Evolutionary conservation across 1,140 invertebrate species (phyloP).

Genomic region (Adoxophyes honmai): DNA sequence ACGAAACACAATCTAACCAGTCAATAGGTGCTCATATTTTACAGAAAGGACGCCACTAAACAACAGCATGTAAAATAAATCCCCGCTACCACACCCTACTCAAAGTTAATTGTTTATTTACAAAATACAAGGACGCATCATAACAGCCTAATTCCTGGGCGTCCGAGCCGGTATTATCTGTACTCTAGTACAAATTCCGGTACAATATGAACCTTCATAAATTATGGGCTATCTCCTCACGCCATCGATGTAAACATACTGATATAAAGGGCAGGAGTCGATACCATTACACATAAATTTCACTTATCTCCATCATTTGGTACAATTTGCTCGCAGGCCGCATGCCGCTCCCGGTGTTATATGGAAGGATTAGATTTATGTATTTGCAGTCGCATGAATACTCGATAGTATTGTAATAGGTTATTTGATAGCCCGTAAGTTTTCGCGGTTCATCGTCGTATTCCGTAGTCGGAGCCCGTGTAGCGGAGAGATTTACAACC

Average conservation of each 20-base stretch:
- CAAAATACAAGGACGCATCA: too few species aligned
- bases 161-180: too few species aligned
- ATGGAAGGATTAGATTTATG: constrained; percentile 8
- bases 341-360: neutral
- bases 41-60: constrained; percentile 31
- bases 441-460: constrained; percentile 13
- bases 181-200: constrained; percentile 27
- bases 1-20: too few species aligned
- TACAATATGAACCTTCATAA: constrained; percentile 45
- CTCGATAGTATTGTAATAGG: neutral
- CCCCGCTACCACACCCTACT: too few species aligned
- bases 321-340: constrained; percentile 37
- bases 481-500: too few species aligned
- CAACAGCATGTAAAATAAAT: constrained; percentile 16
- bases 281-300: constrained; percentile 53
- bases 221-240: constrained; percentile 37
- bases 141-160: too few species aligned
- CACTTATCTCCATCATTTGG: constrained; percentile 43
- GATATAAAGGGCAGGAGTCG: constrained; percentile 46
- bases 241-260: constrained; percentile 43
- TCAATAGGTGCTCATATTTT: too few species aligned
- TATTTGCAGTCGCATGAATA: neutral
- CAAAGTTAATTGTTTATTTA: too few species aligned
- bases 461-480: neutral
- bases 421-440: neutral